phyloP scores from a whole-genome alignment of 2,888 invertebrate species.

The Ornithoptera priamus region DNA sequence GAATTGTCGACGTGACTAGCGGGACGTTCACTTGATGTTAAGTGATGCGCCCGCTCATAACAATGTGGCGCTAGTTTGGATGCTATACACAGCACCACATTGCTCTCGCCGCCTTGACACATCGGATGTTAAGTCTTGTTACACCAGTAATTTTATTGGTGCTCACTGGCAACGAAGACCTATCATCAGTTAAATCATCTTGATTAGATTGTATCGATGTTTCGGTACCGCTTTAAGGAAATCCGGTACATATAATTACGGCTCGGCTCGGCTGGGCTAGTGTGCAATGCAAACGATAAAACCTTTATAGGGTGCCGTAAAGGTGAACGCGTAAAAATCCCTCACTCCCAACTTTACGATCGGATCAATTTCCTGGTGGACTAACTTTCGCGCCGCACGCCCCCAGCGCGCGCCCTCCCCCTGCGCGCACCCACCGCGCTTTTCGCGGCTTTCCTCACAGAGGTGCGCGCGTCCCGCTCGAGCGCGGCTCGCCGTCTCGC shows the following conservation, averaged over 20 bases:
- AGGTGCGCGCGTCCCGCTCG: slow-evolving; percentile 57
- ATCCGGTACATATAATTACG: slow-evolving; percentile 22
- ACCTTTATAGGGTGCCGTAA: slow-evolving; percentile 59
- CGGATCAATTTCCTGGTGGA: slow-evolving; percentile 66
- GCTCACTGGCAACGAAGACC: too few relatives aligned
- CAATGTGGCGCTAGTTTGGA: too few relatives aligned
- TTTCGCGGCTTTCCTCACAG: slow-evolving; percentile 70
- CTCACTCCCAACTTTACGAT: slow-evolving; percentile 62
- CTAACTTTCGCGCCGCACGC: slow-evolving; percentile 64
- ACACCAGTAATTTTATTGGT: too few relatives aligned
- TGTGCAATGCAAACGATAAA: slow-evolving; percentile 46
- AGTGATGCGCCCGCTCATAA: too few relatives aligned
- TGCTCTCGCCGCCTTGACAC: too few relatives aligned
- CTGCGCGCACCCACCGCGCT: slow-evolving; percentile 43
- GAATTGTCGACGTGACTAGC: too few relatives aligned
- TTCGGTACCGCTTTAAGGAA: slow-evolving; percentile 24
- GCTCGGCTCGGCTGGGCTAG: slow-evolving; percentile 24
- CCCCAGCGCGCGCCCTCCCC: slow-evolving; percentile 29
- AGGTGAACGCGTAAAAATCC: slow-evolving; percentile 66
- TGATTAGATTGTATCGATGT: background rate
- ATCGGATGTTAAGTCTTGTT: too few relatives aligned
- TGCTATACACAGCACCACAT: too few relatives aligned
- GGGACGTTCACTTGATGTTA: too few relatives aligned
- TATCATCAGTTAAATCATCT: too few relatives aligned
- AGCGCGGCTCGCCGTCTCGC: slow-evolving; percentile 44